Evolutionary conservation across 2,888 invertebrate species (phyloP), one percentile per base, ranked within the genome.

Genomic region (Tachina grossa): DNA sequence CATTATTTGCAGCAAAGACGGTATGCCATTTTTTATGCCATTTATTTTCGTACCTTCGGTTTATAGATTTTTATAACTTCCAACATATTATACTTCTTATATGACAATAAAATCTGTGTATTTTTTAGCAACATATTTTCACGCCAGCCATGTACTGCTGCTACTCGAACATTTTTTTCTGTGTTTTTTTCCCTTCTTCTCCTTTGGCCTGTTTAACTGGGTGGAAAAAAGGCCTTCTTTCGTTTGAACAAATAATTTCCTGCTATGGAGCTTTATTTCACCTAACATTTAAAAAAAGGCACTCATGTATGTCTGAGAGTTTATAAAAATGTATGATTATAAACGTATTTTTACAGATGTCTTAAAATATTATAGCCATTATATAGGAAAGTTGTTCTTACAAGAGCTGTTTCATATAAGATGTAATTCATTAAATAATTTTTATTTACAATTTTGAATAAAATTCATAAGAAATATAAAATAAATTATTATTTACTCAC

Each of bases 61-160:
- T 31, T 31, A 16, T 57, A 59, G 11, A 61, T 65, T 19, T 57
- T 68, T 53, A 74, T 47, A 63, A 43, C 47, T 69, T 69, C 3
- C 63, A 77, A 61, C 61, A 78, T 79, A 74, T 63, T 74, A 74
- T 79, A 55, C 53, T 78, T 78, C 39, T 53, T 72, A 74, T 74
- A 74, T 78, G 83, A 74, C 83, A 74, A 83, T 74, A 74, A 79
- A 76, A 65, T 65, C 63, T 76, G 63, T 66, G 49, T 59, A 49
- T 59, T 49, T 72, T 79, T 77, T 61, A 39, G 74, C 55, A 78
- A 65, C 81, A 78, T 85, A 78, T 85, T 85, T 85, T 85, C 63
- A 85, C 69, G 81, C 69, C 78, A 80, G 22, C 55, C 59, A 69
- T 53, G 55, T 80, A 66, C 22, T 69, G 31, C 31, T 53, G 41